phyloP scores from a whole-genome alignment of 2,797 vertebrate genomes.

The Sylvilagus floridanus region DNA sequence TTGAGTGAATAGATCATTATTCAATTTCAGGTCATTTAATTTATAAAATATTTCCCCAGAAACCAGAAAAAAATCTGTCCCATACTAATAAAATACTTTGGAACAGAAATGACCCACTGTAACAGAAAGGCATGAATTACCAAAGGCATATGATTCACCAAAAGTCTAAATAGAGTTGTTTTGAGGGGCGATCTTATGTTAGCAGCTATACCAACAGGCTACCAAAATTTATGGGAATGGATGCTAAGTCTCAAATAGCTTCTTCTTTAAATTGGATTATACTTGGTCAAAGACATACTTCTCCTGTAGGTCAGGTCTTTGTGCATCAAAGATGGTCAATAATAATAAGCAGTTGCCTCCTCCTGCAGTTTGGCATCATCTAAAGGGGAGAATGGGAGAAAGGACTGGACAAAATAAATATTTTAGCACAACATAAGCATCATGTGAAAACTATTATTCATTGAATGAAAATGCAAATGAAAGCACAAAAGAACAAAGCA shows the following conservation, averaged over 20 bases:
- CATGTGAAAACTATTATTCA: neutral
- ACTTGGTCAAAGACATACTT: neutral
- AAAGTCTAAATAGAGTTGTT: neutral
- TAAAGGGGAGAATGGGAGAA: neutral
- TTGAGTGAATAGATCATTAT: neutral
- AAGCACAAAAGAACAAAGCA: neutral
- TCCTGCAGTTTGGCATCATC: neutral
- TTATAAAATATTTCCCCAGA: neutral
- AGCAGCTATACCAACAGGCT: neutral
- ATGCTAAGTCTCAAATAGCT: neutral
- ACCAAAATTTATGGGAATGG: neutral
- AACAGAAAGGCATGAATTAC: neutral
- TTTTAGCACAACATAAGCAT: neutral
- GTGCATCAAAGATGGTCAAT: neutral
- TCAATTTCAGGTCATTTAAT: neutral
- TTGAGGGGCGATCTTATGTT: neutral
- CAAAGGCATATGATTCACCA: neutral
- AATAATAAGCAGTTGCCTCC: neutral
- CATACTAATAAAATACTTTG: neutral
- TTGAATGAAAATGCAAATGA: neutral
- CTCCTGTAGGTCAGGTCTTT: neutral
- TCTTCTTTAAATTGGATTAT: neutral
- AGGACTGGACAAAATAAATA: neutral
- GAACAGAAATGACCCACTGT: neutral
- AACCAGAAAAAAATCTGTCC: neutral